These are phyloP conservation scores for Blastobasis lacticolella DNA, from an alignment of 2,888 invertebrate species.

Conservation along the genomic window DNA sequence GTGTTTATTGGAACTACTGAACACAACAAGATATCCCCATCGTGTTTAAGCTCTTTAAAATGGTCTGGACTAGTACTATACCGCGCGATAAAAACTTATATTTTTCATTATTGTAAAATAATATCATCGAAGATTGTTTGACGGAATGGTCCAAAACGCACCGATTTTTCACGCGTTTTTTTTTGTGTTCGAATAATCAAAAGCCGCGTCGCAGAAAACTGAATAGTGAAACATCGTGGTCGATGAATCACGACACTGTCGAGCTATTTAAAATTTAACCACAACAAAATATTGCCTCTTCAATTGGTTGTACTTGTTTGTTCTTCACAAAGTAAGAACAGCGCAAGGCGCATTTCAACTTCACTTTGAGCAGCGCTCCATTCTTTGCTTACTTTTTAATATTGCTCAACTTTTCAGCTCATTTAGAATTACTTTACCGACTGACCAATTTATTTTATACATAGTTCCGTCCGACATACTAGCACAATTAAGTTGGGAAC, in stretches of 20 bases:
- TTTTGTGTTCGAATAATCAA: too few species aligned
- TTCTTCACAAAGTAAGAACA: conserved; percentile 21
- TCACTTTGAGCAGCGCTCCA: conserved; percentile 40
- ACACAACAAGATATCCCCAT: too few species aligned
- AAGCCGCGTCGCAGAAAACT: too few species aligned
- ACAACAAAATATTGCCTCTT: conserved; percentile 19
- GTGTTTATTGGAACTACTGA: too few species aligned
- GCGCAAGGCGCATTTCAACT: conserved; percentile 34
- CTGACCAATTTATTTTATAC: conserved; percentile 9
- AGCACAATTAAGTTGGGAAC: background rate
- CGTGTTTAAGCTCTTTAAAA: too few species aligned
- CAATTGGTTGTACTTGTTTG: conserved; percentile 17
- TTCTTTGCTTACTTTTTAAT: conserved; percentile 56
- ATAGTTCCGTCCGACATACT: background rate
- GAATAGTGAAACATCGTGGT: background rate
- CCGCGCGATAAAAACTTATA: too few species aligned
- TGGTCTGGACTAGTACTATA: too few species aligned
- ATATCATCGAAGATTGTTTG: too few species aligned
- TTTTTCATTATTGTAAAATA: too few species aligned
- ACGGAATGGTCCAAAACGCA: too few species aligned
- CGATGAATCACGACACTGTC: background rate
- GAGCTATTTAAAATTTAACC: background rate
- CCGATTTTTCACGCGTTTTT: too few species aligned
- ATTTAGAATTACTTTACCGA: conserved; percentile 10
- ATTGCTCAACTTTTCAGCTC: conserved; percentile 54